Evolutionary conservation across 2,113 vertebrate species (phyloP), one percentile per base, ranked within the genome.

Genomic region (Regulus satrapa): DNA sequence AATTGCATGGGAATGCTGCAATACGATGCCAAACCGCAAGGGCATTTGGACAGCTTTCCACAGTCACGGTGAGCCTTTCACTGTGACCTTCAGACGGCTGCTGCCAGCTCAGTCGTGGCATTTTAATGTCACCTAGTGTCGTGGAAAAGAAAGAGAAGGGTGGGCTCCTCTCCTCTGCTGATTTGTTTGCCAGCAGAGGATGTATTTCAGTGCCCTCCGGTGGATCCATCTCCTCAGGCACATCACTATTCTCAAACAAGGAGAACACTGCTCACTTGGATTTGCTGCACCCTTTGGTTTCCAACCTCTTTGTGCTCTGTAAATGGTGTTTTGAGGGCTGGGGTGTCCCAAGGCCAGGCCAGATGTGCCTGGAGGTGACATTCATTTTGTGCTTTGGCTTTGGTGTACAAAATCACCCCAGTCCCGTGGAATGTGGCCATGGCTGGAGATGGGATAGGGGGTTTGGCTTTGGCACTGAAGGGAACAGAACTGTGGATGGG

Each of bases 251-350:
- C 34, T 18, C 10, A 45, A 52, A 34, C 0, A 43, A 71, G 41
- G 9, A 76, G 34, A 7, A 25, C 6, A 9, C 69, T 98, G 11
- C 68, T 97, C 45, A 98, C 97, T 12, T 98, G 98, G 96, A 98
- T 99, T 93, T 84, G 89, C 32, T 31, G 29, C 28, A 54, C 9
- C 21, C 12, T 32, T 77, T 38, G 38, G 23, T 51, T 90, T 45
- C 26, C 3, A 1, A 8, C 11, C 19, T 23, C 29, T 78, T 71
- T 26, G 21, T 66, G 41, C 18, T 20, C 7, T 10, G 15, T 12
- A 73, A 63, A 51, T 26, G n/a, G 14, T 34, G 14, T 32, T 89
- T 59, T 67, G 66, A 62, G 43, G 46, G 24, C 14, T 61, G 51
- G 5, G 2, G 1, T n/a, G 20, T 31, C 34, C 41, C 66, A 54